A percentile compares a stretch with the other conserved stretches of the same genome.
These are phyloP conservation scores for Anas acuta DNA, from an alignment of 2,797 vertebrate genomes.

Conservation along the genomic window DNA sequence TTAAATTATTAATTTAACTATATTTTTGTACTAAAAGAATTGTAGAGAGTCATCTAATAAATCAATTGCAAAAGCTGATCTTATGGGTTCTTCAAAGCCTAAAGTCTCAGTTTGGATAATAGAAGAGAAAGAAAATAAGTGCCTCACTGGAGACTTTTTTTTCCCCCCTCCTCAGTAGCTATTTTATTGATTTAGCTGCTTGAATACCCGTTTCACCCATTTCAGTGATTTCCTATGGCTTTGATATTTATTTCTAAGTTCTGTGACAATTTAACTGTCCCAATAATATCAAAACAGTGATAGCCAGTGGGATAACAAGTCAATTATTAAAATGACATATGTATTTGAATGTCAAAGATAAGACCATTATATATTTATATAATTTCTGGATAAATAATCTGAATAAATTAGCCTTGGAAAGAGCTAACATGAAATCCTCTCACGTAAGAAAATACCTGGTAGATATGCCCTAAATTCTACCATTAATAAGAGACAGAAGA, in stretches of 20 bases:
- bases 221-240: neutral
- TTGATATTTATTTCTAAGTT: neutral
- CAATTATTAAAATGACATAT: neutral
- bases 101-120: neutral
- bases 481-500: neutral
- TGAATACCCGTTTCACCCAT: neutral
- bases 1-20: neutral
- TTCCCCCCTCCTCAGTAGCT: neutral
- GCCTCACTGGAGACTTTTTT: neutral
- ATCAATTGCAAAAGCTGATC: neutral
- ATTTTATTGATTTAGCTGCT: neutral
- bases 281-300: neutral
- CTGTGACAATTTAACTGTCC: neutral
- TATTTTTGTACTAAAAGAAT: neutral
- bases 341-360: neutral
- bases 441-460: neutral
- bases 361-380: neutral
- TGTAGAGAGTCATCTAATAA: neutral
- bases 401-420: neutral
- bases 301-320: neutral
- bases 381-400: neutral
- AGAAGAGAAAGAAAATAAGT: neutral
- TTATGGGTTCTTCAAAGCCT: neutral
- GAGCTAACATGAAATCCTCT: neutral
- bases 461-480: neutral